Evolutionary conservation across 2,797 vertebrate genomes (phyloP), one percentile per base, ranked within the genome.

Genomic region (Cyprinodon diabolis): DNA sequence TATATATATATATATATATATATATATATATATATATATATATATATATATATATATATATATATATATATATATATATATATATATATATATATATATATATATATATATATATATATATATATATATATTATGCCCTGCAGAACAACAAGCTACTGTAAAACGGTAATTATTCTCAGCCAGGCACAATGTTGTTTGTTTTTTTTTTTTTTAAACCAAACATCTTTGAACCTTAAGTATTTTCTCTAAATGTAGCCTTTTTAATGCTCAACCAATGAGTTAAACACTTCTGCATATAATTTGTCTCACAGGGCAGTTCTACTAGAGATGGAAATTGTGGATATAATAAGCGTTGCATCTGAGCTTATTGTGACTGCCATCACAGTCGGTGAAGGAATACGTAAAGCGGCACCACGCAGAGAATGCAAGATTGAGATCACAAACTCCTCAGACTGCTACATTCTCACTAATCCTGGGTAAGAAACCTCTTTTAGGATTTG

Each of bases 361-460:
- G 65, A 49, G 3, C 6, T 49, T 11, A 13, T 66, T 45, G 23
- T 48, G 47, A 13, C 45, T 7, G 3, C 45, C 65, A 48, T 66
- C 1, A 12, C 21, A 30, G n/a, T 49, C 3, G 13, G 45, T 4
- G 13, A 49, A 4, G 45, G 21, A 8, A 48, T 48, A 45, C 25
- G 3, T 66, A 25, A 66, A 49, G 25, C 12, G 30, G 12, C 14
- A 15, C n/a, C 45, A 25, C 4, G 12, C 23, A 23, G 45, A 14
- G n/a, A 66, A 10, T 66, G 65, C 65, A 66, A 47, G 43, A 25
- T 66, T 66, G 21, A 66, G 21, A 48, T 66, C 10, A 17, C n/a
- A 11, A 66, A 66, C 25, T 25, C 25, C 6, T 47, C 45, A 17
- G 47, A 66, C 14, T 12, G 6, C 48, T 68, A 68, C 4, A 2